phyloP scores from a whole-genome alignment of 1,140 invertebrate genomes.

The Magallana angulata region DNA sequence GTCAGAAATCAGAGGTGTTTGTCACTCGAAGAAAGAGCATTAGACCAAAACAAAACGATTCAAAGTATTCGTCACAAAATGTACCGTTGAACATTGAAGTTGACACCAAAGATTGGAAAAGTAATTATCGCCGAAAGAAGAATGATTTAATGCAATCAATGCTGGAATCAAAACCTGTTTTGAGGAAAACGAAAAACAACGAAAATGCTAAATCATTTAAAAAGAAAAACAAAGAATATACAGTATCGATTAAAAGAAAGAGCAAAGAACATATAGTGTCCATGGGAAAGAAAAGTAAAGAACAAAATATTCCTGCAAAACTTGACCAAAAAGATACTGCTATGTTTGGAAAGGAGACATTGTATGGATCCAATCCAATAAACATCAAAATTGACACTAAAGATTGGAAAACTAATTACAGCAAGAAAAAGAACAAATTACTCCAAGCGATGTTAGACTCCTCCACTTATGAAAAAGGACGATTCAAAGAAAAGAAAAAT shows the following conservation, averaged over 20 bases:
- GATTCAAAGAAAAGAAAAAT: neutral
- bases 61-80: neutral
- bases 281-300: too few species aligned
- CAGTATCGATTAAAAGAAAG: too few species aligned
- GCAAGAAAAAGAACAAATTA: neutral
- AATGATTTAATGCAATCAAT: slow-evolving; percentile 3
- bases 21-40: neutral
- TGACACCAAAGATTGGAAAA: slow-evolving; percentile 15
- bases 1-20: neutral
- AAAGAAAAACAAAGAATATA: too few species aligned
- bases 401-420: slow-evolving; percentile 20
- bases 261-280: too few species aligned
- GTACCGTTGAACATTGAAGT: neutral
- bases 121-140: slow-evolving; percentile 3
- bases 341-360: too few species aligned
- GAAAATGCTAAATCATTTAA: neutral
- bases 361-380: neutral
- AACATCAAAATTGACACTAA: slow-evolving; percentile 5
- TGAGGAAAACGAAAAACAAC: neutral
- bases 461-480: neutral
- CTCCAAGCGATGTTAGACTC: neutral
- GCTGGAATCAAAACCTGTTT: neutral
- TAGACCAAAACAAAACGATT: neutral
- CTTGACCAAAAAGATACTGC: too few species aligned
- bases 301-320: too few species aligned